Conservation (phyloP, 2,797 vertebrate genomes). For the Hydrocynus forskahlii region DNA sequence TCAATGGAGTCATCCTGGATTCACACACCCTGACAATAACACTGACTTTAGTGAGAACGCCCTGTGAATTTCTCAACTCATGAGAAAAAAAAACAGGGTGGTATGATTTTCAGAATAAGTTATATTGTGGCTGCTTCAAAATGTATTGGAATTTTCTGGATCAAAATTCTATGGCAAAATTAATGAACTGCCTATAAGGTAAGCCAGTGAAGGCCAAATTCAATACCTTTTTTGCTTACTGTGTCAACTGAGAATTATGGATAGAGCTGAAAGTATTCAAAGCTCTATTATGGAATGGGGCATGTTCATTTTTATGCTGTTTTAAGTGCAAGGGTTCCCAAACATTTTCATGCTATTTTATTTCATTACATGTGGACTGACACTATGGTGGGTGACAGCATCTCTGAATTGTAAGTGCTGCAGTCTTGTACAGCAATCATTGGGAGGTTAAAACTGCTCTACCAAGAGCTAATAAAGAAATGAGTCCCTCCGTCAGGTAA, state of each 20-base stretch:
- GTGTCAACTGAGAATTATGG: neutral
- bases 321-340: neutral
- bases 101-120: neutral
- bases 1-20: conserved; percentile 47
- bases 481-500: no score
- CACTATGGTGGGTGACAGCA: no score
- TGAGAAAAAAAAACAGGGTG: neutral
- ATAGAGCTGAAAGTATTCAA: neutral
- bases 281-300: neutral
- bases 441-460: no score
- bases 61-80: neutral
- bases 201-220: neutral
- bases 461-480: no score
- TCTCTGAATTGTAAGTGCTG: no score
- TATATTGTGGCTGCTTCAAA: neutral
- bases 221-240: neutral
- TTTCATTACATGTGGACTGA: no score
- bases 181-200: neutral
- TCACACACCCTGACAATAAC: conserved; percentile 55
- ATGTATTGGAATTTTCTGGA: neutral
- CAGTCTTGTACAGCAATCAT: no score
- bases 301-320: neutral
- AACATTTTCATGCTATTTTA: no score
- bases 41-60: conserved; percentile 26
- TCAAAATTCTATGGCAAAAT: neutral